phyloP scores from a whole-genome alignment of 2,113 vertebrate species.

The Chionis minor region DNA sequence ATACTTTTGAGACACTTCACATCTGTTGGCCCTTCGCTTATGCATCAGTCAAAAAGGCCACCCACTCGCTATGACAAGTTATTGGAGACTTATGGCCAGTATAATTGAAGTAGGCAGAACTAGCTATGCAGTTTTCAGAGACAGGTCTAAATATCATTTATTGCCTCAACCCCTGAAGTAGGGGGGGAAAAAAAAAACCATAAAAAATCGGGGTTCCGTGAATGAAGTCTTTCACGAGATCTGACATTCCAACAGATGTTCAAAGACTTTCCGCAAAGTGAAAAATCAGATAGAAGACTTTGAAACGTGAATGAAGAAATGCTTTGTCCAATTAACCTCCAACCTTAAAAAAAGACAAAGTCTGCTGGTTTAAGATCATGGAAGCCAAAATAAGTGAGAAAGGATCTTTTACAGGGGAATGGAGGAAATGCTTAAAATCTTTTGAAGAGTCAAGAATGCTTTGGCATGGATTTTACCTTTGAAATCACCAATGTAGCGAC shows the following conservation, averaged over 20 bases:
- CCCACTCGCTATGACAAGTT: rapidly evolving
- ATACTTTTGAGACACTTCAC: not conserved
- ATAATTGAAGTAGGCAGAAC: not conserved
- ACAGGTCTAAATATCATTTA: not conserved
- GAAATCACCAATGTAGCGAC: not conserved
- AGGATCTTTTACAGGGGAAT: not conserved
- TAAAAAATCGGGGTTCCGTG: not conserved
- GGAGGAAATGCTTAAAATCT: not conserved
- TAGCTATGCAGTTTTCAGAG: not conserved
- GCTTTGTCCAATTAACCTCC: constrained; percentile 24
- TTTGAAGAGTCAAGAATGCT: not conserved
- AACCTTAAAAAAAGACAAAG: not conserved
- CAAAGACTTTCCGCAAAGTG: not conserved
- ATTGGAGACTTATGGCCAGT: not conserved
- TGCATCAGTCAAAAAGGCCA: not conserved
- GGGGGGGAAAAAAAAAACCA: too few relatives aligned
- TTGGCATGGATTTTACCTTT: not conserved
- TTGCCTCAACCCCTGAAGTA: not conserved
- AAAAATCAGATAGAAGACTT: constrained; percentile 27
- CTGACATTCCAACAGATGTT: not conserved
- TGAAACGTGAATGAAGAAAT: constrained; percentile 30
- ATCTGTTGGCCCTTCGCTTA: rapidly evolving
- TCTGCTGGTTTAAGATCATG: constrained; percentile 10
- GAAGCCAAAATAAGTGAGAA: constrained; percentile 16
- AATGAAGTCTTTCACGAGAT: not conserved